Conservation (phyloP, 53 echinoderm and acorn worm genomes). For the Echinarachnius parma region DNA sequence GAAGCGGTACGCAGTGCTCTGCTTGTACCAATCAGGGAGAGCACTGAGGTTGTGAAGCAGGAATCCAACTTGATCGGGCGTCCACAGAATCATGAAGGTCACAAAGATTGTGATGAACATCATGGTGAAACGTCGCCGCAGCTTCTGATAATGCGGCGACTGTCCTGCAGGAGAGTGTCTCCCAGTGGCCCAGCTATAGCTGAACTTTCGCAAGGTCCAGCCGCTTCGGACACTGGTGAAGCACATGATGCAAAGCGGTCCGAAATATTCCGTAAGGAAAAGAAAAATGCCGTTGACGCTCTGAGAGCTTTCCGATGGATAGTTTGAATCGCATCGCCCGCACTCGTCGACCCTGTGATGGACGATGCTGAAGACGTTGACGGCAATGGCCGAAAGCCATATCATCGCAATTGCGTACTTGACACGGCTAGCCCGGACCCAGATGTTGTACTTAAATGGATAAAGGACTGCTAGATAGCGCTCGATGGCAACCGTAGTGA, state of each 20-base stretch:
- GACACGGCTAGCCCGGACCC: neutral
- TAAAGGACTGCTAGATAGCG: slow-evolving; percentile 11
- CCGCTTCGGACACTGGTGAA: neutral
- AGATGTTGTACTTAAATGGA: slow-evolving; percentile 16
- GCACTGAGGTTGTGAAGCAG: slow-evolving; percentile 3
- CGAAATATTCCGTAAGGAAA: slow-evolving; percentile 10
- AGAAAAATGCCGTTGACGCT: slow-evolving; percentile 21
- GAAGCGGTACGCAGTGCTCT: neutral
- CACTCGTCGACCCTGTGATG: slow-evolving; percentile 3
- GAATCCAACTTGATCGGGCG: slow-evolving; percentile 21
- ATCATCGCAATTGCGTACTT: slow-evolving; percentile 9
- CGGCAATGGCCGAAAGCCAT: neutral
- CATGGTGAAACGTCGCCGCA: neutral
- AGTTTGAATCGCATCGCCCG: slow-evolving; percentile 1
- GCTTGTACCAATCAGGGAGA: neutral
- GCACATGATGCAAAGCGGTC: slow-evolving; percentile 14
- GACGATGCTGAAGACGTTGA: neutral
- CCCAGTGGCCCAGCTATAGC: too few relatives aligned
- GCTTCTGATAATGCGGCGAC: too few relatives aligned
- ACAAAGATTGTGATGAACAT: slow-evolving; percentile 26
- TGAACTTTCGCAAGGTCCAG: neutral
- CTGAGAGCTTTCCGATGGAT: neutral
- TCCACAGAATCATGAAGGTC: slow-evolving; percentile 23
- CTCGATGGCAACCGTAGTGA: slow-evolving; percentile 16
- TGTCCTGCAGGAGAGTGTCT: neutral